Conservation (phyloP, 1,140 invertebrate species). For the Ladona fulva region DNA sequence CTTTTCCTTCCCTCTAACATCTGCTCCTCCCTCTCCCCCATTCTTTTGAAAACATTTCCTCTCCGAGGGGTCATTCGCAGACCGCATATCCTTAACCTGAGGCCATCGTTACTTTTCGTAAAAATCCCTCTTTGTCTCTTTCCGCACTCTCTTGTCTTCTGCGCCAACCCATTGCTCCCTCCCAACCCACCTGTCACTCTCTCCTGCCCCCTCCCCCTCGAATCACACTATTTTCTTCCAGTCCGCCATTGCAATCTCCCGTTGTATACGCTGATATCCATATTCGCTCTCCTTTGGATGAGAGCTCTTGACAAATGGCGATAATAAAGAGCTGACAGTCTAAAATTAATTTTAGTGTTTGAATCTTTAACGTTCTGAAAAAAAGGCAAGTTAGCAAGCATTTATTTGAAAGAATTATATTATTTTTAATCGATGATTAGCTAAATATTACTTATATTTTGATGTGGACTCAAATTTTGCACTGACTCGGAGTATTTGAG, state of each 20-base stretch:
- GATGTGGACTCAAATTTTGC: no score
- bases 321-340: no score
- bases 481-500: no score
- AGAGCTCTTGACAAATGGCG: no score
- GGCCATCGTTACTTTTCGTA: not conserved
- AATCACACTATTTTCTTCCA: not conserved
- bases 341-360: no score
- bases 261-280: no score
- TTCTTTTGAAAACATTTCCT: not conserved
- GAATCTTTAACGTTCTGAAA: no score
- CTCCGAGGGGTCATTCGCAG: not conserved
- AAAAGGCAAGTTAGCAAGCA: no score
- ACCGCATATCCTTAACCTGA: not conserved
- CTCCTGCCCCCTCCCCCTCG: not conserved
- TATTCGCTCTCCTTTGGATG: no score
- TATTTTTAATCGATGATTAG: no score
- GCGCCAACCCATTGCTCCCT: not conserved
- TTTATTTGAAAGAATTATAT: no score
- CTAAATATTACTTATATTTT: no score
- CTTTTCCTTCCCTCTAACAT: not conserved
- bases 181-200: not conserved
- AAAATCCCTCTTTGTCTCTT: constrained; percentile 9
- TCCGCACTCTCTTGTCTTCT: not conserved
- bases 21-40: not conserved
- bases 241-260: not conserved